Conservation (phyloP, 2,888 invertebrate genomes). For the Trichogramma dendrolimi region DNA sequence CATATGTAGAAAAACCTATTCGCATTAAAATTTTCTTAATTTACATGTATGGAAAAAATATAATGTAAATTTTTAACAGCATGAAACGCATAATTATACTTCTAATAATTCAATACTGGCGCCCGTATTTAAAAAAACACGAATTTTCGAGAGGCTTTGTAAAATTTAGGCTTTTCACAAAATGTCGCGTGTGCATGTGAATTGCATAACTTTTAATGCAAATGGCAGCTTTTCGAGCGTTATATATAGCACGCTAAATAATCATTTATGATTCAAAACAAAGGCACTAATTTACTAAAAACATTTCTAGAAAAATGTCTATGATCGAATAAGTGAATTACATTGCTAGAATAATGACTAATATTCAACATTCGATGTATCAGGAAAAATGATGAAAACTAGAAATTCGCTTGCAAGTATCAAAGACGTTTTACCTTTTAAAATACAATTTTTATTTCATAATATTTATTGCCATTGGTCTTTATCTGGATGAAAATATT, state of each 20-base stretch:
- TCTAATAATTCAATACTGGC: constrained; percentile 20
- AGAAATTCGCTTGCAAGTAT: constrained; percentile 13
- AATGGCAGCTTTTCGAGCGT: constrained; percentile 8
- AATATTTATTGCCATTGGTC: constrained; percentile 1
- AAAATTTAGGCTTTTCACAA: constrained; percentile 15
- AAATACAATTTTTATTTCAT: neutral
- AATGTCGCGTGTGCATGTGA: constrained; percentile 10
- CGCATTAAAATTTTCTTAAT: constrained; percentile 16
- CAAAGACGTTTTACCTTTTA: neutral
- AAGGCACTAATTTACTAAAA: constrained; percentile 25
- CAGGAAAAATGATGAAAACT: constrained; percentile 14
- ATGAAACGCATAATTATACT: constrained; percentile 16
- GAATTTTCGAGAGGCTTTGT: neutral
- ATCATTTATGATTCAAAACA: constrained; percentile 23
- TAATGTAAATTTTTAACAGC: constrained; percentile 27
- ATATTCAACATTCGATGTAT: constrained; percentile 22
- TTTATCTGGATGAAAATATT: constrained; percentile 28
- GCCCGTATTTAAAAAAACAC: constrained; percentile 21
- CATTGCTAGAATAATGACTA: constrained; percentile 18
- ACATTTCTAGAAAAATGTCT: constrained; percentile 22
- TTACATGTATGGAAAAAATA: constrained; percentile 26
- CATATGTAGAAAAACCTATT: constrained; percentile 29
- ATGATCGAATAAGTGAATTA: constrained; percentile 10
- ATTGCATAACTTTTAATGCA: constrained; percentile 20
- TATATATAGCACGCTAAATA: constrained; percentile 12